Conservation (phyloP, 2,888 invertebrate species). For the Lutraria lutraria region DNA sequence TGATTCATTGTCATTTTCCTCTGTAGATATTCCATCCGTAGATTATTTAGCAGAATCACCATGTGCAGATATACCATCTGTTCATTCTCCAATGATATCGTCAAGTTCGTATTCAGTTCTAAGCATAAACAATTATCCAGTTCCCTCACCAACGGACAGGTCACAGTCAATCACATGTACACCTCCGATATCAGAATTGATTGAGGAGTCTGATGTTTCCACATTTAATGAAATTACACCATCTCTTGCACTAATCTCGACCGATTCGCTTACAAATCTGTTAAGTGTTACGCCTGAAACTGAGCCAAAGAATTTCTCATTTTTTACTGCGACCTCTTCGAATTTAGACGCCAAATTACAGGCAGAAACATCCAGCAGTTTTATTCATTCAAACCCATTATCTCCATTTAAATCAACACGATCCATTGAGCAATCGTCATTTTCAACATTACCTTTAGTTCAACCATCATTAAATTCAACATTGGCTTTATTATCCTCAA, state of each 20-base stretch:
- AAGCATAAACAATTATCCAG: too few relatives aligned
- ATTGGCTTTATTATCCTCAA: too few relatives aligned
- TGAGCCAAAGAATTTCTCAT: neutral
- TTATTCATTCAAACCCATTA: neutral
- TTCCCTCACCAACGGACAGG: neutral
- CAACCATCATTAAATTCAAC: too few relatives aligned
- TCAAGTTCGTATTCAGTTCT: neutral
- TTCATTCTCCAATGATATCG: neutral
- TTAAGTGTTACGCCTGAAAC: neutral
- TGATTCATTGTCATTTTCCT: neutral
- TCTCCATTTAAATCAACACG: neutral
- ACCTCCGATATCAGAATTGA: neutral
- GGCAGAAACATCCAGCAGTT: neutral
- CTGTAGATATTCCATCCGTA: neutral
- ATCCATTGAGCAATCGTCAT: neutral
- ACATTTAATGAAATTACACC: neutral
- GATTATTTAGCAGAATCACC: neutral
- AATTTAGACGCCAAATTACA: neutral
- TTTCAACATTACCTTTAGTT: neutral
- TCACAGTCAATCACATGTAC: neutral
- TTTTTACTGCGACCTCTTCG: neutral
- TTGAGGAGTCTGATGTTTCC: neutral
- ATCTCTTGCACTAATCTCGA: neutral
- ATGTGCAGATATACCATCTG: neutral
- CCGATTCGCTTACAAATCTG: neutral